Base-by-base conservation (phyloP, 2,888 invertebrate species). In the Bugulina stolonifera region DNA sequence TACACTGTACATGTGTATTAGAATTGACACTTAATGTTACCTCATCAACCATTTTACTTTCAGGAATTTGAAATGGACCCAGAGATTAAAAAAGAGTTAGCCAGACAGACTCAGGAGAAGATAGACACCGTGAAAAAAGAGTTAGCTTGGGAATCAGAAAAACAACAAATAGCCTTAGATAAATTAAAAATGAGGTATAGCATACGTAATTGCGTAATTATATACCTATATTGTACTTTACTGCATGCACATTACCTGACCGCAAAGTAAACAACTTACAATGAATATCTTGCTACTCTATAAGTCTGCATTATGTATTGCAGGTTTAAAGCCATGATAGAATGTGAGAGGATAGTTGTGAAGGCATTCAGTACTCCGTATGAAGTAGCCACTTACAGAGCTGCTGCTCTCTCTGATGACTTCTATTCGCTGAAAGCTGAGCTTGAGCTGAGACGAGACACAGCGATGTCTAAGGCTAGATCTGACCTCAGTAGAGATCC, bases 21-120 rank as follows among this genome's bases (percentile, higher is more conserved):
- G n/a, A n/a, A n/a, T n/a, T n/a, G n/a, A n/a, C n/a, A n/a, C n/a
- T n/a, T n/a, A n/a, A n/a, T n/a, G n/a, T n/a, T n/a, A n/a, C n/a
- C n/a, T 55, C 55, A 55, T 55, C 3, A 55, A 23, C 23, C 27
- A 10, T 18, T 52, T 1, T 29, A 5, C 43, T 3, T 25, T 5
- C 73, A 84, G 82, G 83, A 84, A 75, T 84, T 84, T 80, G 82
- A 83, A 76, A 81, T 85, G 80, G 83, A 84, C 73, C 77, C 81
- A 71, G 80, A 82, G 72, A 83, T 85, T 64, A 81, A 81, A 73
- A 73, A 78, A 64, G 82, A 83, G 73, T 73, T 84, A 34, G 76
- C 81, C 35, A 74, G 75, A 70, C 80, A 83, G 72, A 81, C 78
- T 57, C 74, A 78, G 54, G 81, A 81, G 57, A 82, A 82, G 75